phyloP scores from a whole-genome alignment of 2,797 vertebrate genomes.

The Melopsittacus undulatus region DNA sequence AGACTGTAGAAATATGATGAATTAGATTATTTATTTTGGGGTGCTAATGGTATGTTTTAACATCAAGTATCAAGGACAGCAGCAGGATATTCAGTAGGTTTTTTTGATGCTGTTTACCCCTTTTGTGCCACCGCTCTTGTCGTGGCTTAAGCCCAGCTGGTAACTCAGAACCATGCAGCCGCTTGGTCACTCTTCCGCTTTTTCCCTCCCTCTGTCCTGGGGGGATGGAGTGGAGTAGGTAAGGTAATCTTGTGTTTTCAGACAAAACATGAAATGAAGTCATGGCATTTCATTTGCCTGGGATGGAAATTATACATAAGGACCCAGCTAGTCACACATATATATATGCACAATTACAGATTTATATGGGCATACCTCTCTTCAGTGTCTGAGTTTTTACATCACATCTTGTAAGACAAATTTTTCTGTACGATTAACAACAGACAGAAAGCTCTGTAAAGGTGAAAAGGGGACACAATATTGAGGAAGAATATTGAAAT shows the following conservation, averaged over 20 bases:
- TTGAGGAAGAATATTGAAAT: not conserved
- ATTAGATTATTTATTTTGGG: not conserved
- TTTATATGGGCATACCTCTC: not conserved
- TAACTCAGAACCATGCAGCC: not conserved
- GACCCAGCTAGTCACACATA: not conserved
- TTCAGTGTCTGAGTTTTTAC: not conserved
- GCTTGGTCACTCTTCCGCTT: not conserved
- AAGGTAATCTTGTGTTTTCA: not conserved
- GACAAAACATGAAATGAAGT: not conserved
- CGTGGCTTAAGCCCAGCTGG: not conserved
- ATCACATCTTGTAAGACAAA: not conserved
- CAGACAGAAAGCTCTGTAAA: not conserved
- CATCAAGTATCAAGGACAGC: not conserved
- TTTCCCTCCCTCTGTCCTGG: not conserved
- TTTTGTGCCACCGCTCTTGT: not conserved
- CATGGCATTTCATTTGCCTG: not conserved
- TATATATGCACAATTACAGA: not conserved
- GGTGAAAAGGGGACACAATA: not conserved
- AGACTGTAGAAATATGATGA: not conserved
- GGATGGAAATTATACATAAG: not conserved
- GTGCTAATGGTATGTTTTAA: not conserved
- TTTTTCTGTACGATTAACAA: not conserved
- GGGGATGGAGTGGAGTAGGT: not conserved
- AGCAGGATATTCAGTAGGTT: not conserved
- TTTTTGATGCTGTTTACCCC: not conserved